These are phyloP conservation scores for Diarsia rubi DNA, from an alignment of 2,888 invertebrate species.

Conservation along the genomic window DNA sequence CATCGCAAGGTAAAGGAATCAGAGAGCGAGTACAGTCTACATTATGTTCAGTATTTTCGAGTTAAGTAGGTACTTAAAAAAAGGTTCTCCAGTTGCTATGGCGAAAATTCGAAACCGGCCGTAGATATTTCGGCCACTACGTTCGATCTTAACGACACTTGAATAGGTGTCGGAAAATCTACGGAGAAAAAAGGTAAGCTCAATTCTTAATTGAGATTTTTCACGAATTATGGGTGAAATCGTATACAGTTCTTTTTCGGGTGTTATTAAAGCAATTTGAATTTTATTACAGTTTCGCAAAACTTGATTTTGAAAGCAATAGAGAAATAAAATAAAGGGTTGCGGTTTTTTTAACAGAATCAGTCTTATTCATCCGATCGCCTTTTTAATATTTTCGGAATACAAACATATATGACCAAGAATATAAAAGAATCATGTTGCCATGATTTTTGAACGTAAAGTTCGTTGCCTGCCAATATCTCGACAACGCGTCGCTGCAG, in stretches of 20 bases:
- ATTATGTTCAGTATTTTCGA: constrained; percentile 1
- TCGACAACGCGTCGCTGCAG: background rate
- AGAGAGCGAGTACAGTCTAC: background rate
- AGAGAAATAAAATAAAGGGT: background rate
- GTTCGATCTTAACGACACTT: constrained; percentile 7
- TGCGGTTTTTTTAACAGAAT: background rate
- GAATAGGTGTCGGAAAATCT: constrained; percentile 2
- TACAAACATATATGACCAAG: background rate
- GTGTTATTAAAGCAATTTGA: background rate
- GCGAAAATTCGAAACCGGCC: constrained; percentile 17
- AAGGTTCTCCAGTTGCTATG: constrained; percentile 22
- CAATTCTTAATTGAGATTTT: background rate
- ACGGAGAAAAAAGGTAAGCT: background rate
- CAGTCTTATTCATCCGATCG: background rate
- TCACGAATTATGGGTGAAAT: background rate
- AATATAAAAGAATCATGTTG: background rate
- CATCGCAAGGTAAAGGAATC: background rate
- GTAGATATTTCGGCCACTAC: constrained; percentile 8
- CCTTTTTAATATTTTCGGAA: background rate
- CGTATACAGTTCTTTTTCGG: background rate
- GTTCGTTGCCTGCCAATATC: background rate
- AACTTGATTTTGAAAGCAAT: background rate
- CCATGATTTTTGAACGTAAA: background rate
- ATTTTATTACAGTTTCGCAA: background rate
- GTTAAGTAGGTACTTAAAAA: constrained; percentile 21